Evolutionary conservation across 2,888 invertebrate species (phyloP), one percentile per base, ranked within the genome.

Genomic region (Diarsia dahlii): DNA sequence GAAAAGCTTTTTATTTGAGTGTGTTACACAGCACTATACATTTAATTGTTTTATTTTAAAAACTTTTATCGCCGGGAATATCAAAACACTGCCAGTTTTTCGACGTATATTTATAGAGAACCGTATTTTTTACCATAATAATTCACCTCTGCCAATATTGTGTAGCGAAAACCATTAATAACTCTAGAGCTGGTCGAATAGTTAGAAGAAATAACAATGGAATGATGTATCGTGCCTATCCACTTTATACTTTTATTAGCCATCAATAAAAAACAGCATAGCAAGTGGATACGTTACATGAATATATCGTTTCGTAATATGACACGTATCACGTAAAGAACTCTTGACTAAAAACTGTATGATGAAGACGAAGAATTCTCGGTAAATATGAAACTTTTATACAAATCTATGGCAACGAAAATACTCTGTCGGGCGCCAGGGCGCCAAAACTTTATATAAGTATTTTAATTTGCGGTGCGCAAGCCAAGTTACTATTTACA

Each of bases 121-220:
- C 23, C 8, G 8, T 54, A 72, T 80, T 80, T 84, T 84, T 77
- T 76, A 74, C 72, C 48, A 75, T 45, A 70, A 66, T 73, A 64
- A 63, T 71, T 83, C 76, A 77, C 68, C 28, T 79, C 73, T 77
- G 80, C 79, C 84, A 81, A 84, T 84, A 81, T 79, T 78, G 65
- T 83, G 62, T 74, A 71, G 74, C 52, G 13, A 63, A 66, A 69
- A 81, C 86, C 77, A 86, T 86, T 78, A 84, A 86, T 86, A 86
- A 81, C 80, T 73, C 62, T 63, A 86, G 72, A 79, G 79, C 80
- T 84, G 86, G 84, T 86, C 83, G 83, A 79, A 75, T 71, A 75
- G 79, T 81, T 74, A 79, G 60, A 81, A 84, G 71, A 60, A 82
- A 78, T 66, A 82, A 86, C 83, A 86, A 84, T 79, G 78, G 70